Evolutionary conservation across 2,113 vertebrate species (phyloP).

Genomic region (Tupaia chinensis): DNA sequence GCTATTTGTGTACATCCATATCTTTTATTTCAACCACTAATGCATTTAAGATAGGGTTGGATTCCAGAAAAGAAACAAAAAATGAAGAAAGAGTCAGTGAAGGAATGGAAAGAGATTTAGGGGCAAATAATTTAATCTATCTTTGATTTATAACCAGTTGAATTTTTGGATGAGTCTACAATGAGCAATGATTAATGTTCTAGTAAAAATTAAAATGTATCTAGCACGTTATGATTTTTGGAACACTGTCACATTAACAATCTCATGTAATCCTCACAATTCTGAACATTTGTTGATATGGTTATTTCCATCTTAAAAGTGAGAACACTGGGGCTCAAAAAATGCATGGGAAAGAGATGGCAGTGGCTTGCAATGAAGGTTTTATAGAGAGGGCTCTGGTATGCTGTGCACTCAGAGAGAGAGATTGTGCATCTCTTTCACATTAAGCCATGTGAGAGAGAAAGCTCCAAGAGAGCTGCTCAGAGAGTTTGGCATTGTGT

Average conservation of each 20-base stretch:
- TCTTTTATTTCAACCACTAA: constrained; percentile 9
- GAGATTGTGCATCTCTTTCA: neutral
- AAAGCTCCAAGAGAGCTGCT: neutral
- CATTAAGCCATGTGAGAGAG: neutral
- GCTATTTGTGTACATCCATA: neutral
- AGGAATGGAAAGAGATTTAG: neutral
- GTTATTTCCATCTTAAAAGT: neutral
- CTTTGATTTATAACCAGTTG: neutral
- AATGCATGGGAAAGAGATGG: neutral
- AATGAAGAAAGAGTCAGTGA: neutral
- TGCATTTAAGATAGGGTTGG: neutral
- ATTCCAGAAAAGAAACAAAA: neutral
- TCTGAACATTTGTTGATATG: neutral
- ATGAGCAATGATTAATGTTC: neutral
- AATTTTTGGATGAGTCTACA: neutral
- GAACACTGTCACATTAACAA: neutral
- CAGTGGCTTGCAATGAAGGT: neutral
- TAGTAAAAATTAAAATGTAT: neutral
- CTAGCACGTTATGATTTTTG: neutral
- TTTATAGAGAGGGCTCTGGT: neutral
- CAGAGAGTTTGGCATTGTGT: neutral
- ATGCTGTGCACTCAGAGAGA: neutral
- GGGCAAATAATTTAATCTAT: neutral
- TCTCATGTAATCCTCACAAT: neutral
- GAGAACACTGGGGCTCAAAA: neutral